Evolutionary conservation across 2,113 vertebrate genomes (phyloP), one percentile per base, ranked within the genome.

Genomic region (Calcarius ornatus): DNA sequence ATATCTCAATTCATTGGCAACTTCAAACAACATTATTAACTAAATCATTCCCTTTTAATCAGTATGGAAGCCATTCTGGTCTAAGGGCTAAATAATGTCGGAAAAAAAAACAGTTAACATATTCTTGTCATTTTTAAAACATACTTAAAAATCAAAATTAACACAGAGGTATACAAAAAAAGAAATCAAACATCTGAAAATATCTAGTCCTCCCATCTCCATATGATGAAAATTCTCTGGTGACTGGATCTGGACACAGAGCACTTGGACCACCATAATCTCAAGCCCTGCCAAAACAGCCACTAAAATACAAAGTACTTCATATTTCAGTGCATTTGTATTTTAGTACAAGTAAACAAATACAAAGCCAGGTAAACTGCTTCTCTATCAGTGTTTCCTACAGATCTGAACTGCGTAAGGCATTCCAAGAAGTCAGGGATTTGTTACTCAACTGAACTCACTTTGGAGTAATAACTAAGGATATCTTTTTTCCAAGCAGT

Each of bases 171-270:
- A 90, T 59, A 79, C 15, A 69, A 66, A 88, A 56, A 63, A 43
- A 42, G 20, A 65, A 65, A 51, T 48, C 17, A 86, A 69, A 84
- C 79, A 95, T 88, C 85, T 95, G 86, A 93, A 92, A 90, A 68
- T 86, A 94, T 48, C 70, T 86, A 86, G 48, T 83, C 86, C 53
- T 96, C 40, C 80, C 83, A 68, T 42, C n/a, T 88, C 48, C 27
- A n/a, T 2, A 2, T 13, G 30, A 79, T 60, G n/a, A 69, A 68
- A 63, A 70, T 51, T 82, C 75, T 91, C 73, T 60, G 76, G 71
- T 90, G 82, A 90, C 68, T 75, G 82, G 60, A 90, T 88, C 68
- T 77, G 85, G 81, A 92, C 79, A 84, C 45, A 79, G 51, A 81
- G 48, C 69, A 78, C 81, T 40, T 54, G 79, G 78, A 90, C 63